Base-by-base conservation (phyloP, 2,113 vertebrate genomes). In the Semnopithecus entellus region DNA sequence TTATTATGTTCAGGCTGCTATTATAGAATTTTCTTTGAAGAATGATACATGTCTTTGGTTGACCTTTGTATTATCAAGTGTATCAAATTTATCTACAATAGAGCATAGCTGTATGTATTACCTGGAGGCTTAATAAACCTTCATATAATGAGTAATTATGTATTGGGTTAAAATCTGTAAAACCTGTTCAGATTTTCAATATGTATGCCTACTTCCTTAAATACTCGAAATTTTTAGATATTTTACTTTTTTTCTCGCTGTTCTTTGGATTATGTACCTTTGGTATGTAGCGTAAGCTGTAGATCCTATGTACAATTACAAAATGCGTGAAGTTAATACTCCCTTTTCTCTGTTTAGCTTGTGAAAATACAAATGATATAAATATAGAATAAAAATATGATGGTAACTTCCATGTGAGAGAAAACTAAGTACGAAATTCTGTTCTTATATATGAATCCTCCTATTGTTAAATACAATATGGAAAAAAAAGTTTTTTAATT, bases 1-100 rank as follows among this genome's bases (percentile, higher is more conserved):
- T 40, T 83, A 52, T 64, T 92, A 52, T 76, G 79, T 94, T 72
- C 30, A 92, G 70, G 25, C 48, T 43, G 25, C 43, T 93, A 45
- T 78, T 80, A 66, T 27, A 90, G 40, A 87, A 87, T 90, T 87
- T 91, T 89, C 75, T 92, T 81, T 96, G 76, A 76, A 94, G 50
- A 88, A 70, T 82, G 32, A 61, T 18, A 32, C 25, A 32, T 23
- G 35, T 87, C 55, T 91, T 84, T 94, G 40, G 23, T 57, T 92
- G 22, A 91, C 25, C 38, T 94, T 92, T 92, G 40, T 61, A 59
- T 27, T 72, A 52, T 18, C 25, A 94, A 23, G 45, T n/a, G 3
- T 73, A 57, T 95, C 6, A 43, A 25, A 52, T 82, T 40, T 70
- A 57, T 89, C 16, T 52, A 72, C 22, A 40, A 35, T 48, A 55